These are phyloP conservation scores for Ailurus styani DNA, from an alignment of 2,113 vertebrate genomes.

Conservation along the genomic window DNA sequence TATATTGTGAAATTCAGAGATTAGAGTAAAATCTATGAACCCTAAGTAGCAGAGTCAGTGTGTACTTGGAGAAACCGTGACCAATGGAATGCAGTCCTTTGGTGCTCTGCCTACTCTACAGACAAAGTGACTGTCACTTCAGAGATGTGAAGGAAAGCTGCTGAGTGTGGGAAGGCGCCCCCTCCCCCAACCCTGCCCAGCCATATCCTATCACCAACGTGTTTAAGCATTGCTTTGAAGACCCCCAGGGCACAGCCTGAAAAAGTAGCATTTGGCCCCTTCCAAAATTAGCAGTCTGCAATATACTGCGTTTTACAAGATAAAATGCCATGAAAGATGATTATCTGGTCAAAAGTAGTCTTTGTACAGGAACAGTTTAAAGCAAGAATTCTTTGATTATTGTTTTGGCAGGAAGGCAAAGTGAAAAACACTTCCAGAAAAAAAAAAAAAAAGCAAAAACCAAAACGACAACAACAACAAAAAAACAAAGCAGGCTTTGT, in stretches of 20 bases:
- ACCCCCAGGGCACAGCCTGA: conserved; percentile 67
- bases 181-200: neutral
- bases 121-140: neutral
- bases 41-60: conserved; percentile 20
- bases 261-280: conserved; percentile 71
- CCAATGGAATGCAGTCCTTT: conserved; percentile 26
- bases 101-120: conserved; percentile 63
- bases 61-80: neutral
- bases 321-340: conserved; percentile 65
- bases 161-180: neutral
- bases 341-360: conserved; percentile 74
- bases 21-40: neutral
- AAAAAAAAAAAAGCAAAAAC: neutral
- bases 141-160: conserved; percentile 27
- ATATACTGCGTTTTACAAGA: conserved; percentile 68
- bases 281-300: conserved; percentile 68
- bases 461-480: neutral
- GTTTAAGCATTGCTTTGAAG: conserved; percentile 69
- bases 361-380: conserved; percentile 70
- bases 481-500: neutral
- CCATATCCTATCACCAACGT: conserved; percentile 28
- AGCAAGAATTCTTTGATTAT: conserved; percentile 58
- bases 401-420: conserved; percentile 64
- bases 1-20: conserved; percentile 5
- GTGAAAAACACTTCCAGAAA: conserved; percentile 43